Evolutionary conservation across 1,140 invertebrate species (phyloP), one percentile per base, ranked within the genome.

Genomic region (Leptinotarsa texana): DNA sequence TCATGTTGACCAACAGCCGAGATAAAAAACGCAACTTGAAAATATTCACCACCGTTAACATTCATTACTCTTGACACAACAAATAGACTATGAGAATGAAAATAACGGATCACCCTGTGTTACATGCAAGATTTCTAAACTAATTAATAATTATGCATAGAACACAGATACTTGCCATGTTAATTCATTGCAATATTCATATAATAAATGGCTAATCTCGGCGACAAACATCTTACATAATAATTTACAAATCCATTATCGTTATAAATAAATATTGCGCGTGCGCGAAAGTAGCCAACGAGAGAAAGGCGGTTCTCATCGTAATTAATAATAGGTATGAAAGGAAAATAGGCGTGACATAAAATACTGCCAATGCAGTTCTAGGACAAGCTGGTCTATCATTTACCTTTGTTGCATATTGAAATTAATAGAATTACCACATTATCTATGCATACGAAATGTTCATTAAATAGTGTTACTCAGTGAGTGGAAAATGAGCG

Each of bases 341-440:
- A 57, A 57, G 51, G 15, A 57, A 57, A 57, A 57, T 57, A 57
- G 51, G 51, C 51, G 51, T 57, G 51, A 57, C 51, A 57, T 57
- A 57, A 57, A 57, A 57, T 57, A 57, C 51, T 57, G 51, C 51
- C 51, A 57, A 57, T 57, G 51, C 51, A 57, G 51, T 57, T 57
- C 51, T 57, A 57, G 51, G 51, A 57, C 51, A 57, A 57, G 51
- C 4, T 57, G 13, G 51, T 17, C 51, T 57, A 57, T 57, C n/a
- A 57, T 57, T 57, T 57, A 57, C 17, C 15, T 57, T 5, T 57
- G 51, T 57, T 57, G 51, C 51, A 57, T 57, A 57, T 57, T 57
- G 51, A 57, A 57, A 57, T 57, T 57, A 57, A 57, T 57, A 57
- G 51, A 57, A 57, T 57, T 57, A 57, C 51, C 13, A 18, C 51